Evolutionary conservation across 1,140 invertebrate genomes (phyloP), one percentile per base, ranked within the genome.

Genomic region (Parapsyche elsis): DNA sequence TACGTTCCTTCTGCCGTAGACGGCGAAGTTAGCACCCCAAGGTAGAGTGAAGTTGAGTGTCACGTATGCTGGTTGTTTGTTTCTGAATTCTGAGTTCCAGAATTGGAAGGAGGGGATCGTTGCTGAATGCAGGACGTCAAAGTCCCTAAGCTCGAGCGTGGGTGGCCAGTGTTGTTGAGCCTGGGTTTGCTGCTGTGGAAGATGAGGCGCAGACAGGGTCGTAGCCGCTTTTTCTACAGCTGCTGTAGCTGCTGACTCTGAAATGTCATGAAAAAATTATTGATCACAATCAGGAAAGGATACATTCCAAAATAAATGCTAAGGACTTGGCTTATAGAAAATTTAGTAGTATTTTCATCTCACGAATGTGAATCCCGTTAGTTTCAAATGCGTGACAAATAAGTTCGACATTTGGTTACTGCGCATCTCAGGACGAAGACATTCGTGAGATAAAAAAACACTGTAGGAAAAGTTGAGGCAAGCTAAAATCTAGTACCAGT

Each of bases 1-100:
- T 23, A 96, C 94, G 87, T 97, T 98, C 81, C 96, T 91, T 81
- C 97, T 91, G 1, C 96, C 96, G 88, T 97, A 99, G 74, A 99
- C 94, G 30, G 97, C 97, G 85, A 98, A 94, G 87, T 97, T 96
- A 12, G 96, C 95, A 84, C 95, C 94, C 92, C 94, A 94, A 0
- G 96, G 95, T 82, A 98, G 88, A 9, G 95, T 96, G 84, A 98
- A 93, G 87, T 98, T 98, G 86, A 98, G 92, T 78, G 95, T 92
- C 83, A 97, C 94, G 86, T 96, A 96, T 57, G 95, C 94, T 53
- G 95, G 94, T 86, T 95, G 94, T 86, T 95, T 95, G 88, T 96
- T 97, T 74, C 93, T 91, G 85, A 97, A 96, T 88, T 96, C 95
- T 14, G 94, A 92, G 86, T 95, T 96, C 96, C 96, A 97, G 87